Percentiles rank a stretch among this genome's conserved stretches.
phyloP scores from a whole-genome alignment of 2,888 invertebrate genomes.

The Cistogaster globosa region DNA sequence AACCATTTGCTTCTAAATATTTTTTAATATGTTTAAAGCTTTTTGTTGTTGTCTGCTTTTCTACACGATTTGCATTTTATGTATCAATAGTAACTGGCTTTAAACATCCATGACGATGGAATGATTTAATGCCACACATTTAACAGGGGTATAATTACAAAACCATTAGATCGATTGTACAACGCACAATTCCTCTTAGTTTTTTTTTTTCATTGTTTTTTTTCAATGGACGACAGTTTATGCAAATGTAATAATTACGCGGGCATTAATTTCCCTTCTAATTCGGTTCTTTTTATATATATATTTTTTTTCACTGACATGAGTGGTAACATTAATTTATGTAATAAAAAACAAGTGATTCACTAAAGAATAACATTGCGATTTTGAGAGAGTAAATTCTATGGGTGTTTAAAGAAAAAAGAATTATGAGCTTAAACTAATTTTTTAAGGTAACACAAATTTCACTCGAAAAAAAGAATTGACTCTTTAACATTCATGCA shows the following conservation, averaged over 20 bases:
- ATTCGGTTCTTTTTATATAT: neutral
- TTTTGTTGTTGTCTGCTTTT: conserved; percentile 23
- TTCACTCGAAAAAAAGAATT: too few relatives aligned
- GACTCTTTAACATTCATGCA: too few relatives aligned
- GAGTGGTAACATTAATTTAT: neutral
- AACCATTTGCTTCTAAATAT: conserved; percentile 45
- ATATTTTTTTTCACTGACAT: neutral
- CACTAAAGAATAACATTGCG: neutral
- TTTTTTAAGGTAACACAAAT: too few relatives aligned
- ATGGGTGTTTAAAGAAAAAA: too few relatives aligned
- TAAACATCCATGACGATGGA: conserved; percentile 67
- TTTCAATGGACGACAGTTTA: conserved; percentile 23
- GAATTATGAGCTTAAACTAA: too few relatives aligned
- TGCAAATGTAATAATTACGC: conserved; percentile 61
- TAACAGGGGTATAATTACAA: conserved; percentile 78
- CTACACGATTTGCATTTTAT: conserved; percentile 32
- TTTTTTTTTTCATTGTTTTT: conserved; percentile 1
- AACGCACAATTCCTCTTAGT: conserved; percentile 55
- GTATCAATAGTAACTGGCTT: conserved; percentile 51
- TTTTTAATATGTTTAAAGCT: neutral
- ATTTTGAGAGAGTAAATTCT: neutral
- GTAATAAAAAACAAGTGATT: neutral
- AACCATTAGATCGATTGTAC: conserved; percentile 78
- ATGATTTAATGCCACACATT: conserved; percentile 76
- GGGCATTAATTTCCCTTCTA: conserved; percentile 44